Evolutionary conservation across 2,113 vertebrate genomes (phyloP), one percentile per base, ranked within the genome.

Genomic region (Macroglossus sobrinus): DNA sequence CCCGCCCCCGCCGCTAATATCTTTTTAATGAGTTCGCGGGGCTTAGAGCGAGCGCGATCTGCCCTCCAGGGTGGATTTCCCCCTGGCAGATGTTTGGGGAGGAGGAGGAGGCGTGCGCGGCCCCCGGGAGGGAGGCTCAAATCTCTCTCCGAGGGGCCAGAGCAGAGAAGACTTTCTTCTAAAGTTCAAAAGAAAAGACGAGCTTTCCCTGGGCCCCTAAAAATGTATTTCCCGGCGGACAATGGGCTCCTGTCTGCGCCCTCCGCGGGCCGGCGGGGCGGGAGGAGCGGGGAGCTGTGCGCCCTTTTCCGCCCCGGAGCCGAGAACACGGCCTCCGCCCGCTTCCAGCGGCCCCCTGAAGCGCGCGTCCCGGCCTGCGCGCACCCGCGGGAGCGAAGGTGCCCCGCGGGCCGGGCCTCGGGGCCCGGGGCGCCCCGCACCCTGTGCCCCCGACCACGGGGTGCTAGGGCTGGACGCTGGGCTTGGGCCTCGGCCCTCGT

Each of bases 1-100:
- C 97, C 94, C 94, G 96, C 97, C 96, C 97, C 96, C 96, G 95
- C 97, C 97, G 88, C 98, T 99, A 98, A 99, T 98, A 98, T 98
- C 98, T 98, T 99, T 98, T 98, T 98, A 99, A 99, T 99, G 98
- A 99, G 98, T 98, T 98, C 30, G 92, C 96, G 97, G 97, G 97
- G 98, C 96, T 98, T 98, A 97, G 96, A 97, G 98, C 89, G 95
- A 93, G 94, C 59, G 72, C 53, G 93, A 96, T 97, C 97, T 98
- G 98, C 98, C 98, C 98, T 98, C 98, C 97, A 98, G 98, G 98
- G 98, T 97, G 98, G 98, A 98, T 98, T 98, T 96, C 98, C 96
- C 98, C 98, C 98, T 98, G 97, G 98, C 98, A 99, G 98, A 99
- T 99, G 98, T 99, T 98, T 97, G 93, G 86, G 97, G 97, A 98